These are phyloP conservation scores for Tribolium madens DNA, from an alignment of 1,140 invertebrate genomes.

Conservation along the genomic window DNA sequence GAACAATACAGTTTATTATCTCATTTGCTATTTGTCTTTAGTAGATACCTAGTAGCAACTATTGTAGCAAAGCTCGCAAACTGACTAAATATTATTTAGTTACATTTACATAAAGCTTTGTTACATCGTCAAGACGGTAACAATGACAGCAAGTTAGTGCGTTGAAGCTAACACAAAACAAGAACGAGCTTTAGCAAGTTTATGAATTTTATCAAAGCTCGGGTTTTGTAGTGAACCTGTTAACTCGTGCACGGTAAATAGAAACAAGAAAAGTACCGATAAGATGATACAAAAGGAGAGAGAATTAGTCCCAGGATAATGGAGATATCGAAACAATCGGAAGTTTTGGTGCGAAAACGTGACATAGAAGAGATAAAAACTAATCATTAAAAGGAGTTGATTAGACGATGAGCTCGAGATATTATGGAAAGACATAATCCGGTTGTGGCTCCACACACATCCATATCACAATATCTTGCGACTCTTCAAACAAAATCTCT, in stretches of 20 bases:
- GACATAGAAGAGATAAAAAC: background rate
- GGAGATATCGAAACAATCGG: conserved; percentile 17
- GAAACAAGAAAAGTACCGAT: conserved; percentile 11
- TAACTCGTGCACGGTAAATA: background rate
- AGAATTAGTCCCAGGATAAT: conserved; percentile 10
- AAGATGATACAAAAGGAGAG: conserved; percentile 7
- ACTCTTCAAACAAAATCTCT: background rate
- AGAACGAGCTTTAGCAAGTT: conserved; percentile 23
- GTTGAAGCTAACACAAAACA: conserved; percentile 16
- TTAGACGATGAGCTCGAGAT: background rate
- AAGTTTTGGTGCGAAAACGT: background rate
- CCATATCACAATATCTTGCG: conserved; percentile 3
- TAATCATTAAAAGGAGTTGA: background rate
- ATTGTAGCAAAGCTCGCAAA: conserved; percentile 22
- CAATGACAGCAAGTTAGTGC: conserved; percentile 20
- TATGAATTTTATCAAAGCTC: conserved; percentile 34
- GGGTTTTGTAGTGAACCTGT: conserved; percentile 7
- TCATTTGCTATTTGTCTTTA: conserved; percentile 27
- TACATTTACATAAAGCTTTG: conserved; percentile 36
- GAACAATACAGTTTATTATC: conserved; percentile 18
- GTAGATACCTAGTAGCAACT: background rate
- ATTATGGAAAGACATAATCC: too few species aligned
- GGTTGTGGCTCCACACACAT: too few species aligned
- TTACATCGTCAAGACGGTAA: conserved; percentile 27
- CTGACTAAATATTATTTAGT: conserved; percentile 32